phyloP scores from a whole-genome alignment of 2,113 vertebrate species.

The Syngnathus scovelli region DNA sequence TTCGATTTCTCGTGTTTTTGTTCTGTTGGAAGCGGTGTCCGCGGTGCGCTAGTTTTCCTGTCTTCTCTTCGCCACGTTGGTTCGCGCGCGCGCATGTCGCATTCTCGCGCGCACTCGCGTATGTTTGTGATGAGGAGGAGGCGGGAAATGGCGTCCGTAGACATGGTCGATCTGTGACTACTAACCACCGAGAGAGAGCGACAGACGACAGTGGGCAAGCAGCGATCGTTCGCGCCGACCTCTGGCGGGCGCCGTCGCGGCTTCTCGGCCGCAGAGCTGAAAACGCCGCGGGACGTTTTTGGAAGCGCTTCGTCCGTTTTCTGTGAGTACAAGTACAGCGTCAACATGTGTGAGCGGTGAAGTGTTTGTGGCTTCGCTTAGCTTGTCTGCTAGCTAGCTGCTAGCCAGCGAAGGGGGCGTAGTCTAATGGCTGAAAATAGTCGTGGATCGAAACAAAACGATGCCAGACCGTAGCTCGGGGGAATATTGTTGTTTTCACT shows the following conservation, averaged over 20 bases:
- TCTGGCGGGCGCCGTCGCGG: conserved; percentile 39
- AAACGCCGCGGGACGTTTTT: conserved; percentile 32
- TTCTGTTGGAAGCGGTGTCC: not conserved
- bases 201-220: conserved; percentile 43
- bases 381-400: conserved; percentile 35
- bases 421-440: conserved; percentile 57
- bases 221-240: conserved; percentile 42
- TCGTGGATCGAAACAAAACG: conserved; percentile 38
- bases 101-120: conserved; percentile 52
- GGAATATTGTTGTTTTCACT: not conserved
- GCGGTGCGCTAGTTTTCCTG: conserved; percentile 23
- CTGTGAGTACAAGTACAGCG: conserved; percentile 42
- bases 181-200: conserved; percentile 37
- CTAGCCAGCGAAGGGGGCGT: conserved; percentile 61
- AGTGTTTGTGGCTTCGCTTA: conserved; percentile 17
- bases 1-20: not conserved
- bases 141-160: conserved; percentile 70
- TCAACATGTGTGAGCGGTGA: conserved; percentile 52
- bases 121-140: conserved; percentile 57
- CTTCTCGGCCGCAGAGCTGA: conserved; percentile 42
- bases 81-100: conserved; percentile 47
- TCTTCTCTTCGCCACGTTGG: conserved; percentile 44
- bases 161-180: conserved; percentile 53
- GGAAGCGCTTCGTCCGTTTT: conserved; percentile 35
- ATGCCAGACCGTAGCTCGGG: conserved; percentile 1